Conservation (phyloP, 64 coral and sea anemone genomes). For the Actinia equina region DNA sequence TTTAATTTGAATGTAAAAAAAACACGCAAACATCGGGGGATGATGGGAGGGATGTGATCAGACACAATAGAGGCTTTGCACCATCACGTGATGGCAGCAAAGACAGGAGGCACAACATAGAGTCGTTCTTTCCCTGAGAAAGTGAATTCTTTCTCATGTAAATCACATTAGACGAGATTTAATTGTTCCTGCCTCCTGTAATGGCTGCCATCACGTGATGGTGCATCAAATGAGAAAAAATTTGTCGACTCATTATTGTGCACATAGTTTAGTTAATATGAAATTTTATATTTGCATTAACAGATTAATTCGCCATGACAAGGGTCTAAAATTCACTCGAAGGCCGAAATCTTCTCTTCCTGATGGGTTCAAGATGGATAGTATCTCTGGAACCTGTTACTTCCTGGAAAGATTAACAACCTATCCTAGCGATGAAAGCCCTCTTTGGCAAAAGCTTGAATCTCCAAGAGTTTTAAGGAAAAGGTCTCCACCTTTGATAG, state of each 20-base stretch:
- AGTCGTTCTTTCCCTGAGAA: no score
- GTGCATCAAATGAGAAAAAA: background rate
- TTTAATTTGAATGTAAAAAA: no score
- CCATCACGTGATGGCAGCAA: no score
- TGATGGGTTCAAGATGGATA: constrained; percentile 21
- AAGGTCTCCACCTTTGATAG: background rate
- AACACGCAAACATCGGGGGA: no score
- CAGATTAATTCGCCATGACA: constrained; percentile 18
- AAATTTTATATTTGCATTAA: background rate
- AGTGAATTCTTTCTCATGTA: no score
- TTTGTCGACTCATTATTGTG: no score
- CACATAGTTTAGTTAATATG: background rate
- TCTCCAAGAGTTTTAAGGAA: background rate
- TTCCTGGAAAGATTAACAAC: constrained; percentile 8
- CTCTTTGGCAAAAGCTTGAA: constrained; percentile 15
- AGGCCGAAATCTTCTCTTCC: background rate
- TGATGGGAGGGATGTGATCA: no score
- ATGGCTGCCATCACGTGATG: no score
- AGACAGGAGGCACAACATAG: no score
- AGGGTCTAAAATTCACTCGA: constrained; percentile 9
- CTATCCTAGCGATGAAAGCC: background rate
- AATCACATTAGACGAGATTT: no score
- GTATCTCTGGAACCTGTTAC: constrained; percentile 7
- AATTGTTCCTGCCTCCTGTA: no score
- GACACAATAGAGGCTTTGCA: no score